These are phyloP conservation scores for Brachyopa scutellaris DNA, from an alignment of 2,888 invertebrate species.

Conservation along the genomic window DNA sequence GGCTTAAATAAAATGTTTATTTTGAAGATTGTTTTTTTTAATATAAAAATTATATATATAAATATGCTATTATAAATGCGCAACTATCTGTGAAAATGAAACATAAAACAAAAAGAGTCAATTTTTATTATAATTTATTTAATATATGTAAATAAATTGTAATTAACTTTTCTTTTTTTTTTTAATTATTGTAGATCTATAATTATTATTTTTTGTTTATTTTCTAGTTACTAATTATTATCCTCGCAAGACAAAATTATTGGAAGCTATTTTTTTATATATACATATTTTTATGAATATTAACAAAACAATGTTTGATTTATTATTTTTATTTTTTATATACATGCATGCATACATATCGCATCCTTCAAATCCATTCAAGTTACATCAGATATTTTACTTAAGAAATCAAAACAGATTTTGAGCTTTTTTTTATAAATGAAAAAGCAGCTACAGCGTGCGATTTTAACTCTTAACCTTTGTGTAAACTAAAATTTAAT, in stretches of 20 bases:
- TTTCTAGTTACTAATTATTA: conserved; percentile 36
- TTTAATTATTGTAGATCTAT: conserved; percentile 9
- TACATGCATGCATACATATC: no score
- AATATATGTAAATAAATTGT: conserved; percentile 51
- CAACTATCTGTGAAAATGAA: conserved; percentile 68
- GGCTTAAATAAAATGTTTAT: conserved; percentile 45
- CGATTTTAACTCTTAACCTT: no score
- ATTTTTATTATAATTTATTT: conserved; percentile 65
- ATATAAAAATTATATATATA: conserved; percentile 30
- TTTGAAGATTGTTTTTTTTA: conserved; percentile 16
- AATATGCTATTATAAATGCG: conserved; percentile 41
- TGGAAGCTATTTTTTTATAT: background rate
- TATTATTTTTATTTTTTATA: conserved; percentile 9
- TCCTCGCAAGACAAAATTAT: conserved; percentile 51
- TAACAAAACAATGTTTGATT: conserved; percentile 62
- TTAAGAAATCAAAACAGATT: no score
- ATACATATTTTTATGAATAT: conserved; percentile 51
- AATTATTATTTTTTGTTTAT: conserved; percentile 23
- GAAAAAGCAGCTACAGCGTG: no score
- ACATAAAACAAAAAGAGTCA: conserved; percentile 59
- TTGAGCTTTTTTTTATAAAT: no score
- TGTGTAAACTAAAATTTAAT: no score
- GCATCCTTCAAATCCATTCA: no score
- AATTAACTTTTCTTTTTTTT: conserved; percentile 36
- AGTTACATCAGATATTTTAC: no score